Base-by-base conservation (phyloP, 2,113 vertebrate genomes). In the Ammodytes dubius region DNA sequence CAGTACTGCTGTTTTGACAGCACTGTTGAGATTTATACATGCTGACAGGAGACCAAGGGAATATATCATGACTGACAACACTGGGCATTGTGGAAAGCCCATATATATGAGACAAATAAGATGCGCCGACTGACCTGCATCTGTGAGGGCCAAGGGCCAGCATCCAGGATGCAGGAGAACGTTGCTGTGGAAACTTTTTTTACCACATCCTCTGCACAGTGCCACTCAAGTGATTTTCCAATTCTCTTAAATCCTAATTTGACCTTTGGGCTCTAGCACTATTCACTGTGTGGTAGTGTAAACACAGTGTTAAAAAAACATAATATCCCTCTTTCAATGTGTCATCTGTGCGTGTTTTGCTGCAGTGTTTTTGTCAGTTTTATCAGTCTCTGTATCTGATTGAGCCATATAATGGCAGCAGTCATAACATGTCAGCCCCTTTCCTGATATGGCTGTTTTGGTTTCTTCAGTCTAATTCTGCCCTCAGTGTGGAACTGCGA, bases 361-460 rank as follows among this genome's bases (percentile, higher is more conserved):
- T 92, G 45, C 68, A 52, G 87, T 94, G 88, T 94, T 94, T 87
- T 90, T 89, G 77, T 83, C 78, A 94, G 89, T 88, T 94, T 81
- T 91, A 93, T 93, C 90, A 84, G 82, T 77, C 68, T 17, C 72
- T 88, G 58, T 94, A 93, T 95, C 94, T 94, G 92, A 94, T 93
- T 87, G 86, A 87, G 77, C 83, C 79, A 77, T 85, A 92, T 94
- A 94, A 94, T 94, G 83, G 85, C 87, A 84, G 92, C 83, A 95
- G 94, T 94, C 94, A 95, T 93, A 96, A 95, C 92, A 96, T 95
- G 94, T 94, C 94, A 95, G 74, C 68, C 77, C 27, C 54, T 90
- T 95, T 95, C 93, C 94, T 89, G 90, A 73, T 91, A 69, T 54
- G 64, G 87, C 77, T 95, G 93, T 93, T 94, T 94, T 91, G 79